Evolutionary conservation across 2,113 vertebrate species (phyloP).

Genomic region (cattle (Bos taurus)): DNA sequence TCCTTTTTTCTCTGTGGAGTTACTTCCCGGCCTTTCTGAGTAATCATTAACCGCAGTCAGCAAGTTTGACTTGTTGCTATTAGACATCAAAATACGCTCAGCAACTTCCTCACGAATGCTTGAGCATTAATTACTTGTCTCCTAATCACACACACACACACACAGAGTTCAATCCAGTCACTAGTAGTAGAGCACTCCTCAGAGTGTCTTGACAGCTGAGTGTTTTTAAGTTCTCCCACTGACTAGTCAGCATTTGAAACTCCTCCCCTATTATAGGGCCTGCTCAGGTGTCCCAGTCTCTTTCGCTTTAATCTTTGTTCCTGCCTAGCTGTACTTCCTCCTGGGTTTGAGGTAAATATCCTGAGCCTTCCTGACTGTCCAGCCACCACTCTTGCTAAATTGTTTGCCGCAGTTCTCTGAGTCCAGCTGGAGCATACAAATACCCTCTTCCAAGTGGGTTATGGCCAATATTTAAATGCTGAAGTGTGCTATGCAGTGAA

Average conservation of each 20-base stretch:
- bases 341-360: not conserved
- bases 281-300: not conserved
- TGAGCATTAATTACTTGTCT: conserved; percentile 4
- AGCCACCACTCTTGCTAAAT: not conserved
- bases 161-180: not conserved
- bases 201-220: not conserved
- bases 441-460: not conserved
- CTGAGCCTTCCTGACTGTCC: not conserved
- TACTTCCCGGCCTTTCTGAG: conserved; percentile 2
- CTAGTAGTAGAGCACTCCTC: not conserved
- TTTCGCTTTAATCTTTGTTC: not conserved
- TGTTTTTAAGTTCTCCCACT: not conserved
- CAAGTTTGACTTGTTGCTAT: not conserved
- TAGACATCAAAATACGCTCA: not conserved
- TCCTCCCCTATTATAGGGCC: not conserved
- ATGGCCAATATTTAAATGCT: not conserved
- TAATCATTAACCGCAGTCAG: conserved; percentile 39
- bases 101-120: conserved; percentile 12
- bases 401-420: not conserved
- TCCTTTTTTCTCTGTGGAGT: conserved; percentile 9
- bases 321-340: not conserved
- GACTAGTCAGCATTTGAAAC: not conserved
- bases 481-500: not conserved
- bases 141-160: not conserved
- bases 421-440: not conserved